Evolutionary conservation across 2,888 invertebrate genomes (phyloP).

Genomic region (Scelioninae gen. 1): DNA sequence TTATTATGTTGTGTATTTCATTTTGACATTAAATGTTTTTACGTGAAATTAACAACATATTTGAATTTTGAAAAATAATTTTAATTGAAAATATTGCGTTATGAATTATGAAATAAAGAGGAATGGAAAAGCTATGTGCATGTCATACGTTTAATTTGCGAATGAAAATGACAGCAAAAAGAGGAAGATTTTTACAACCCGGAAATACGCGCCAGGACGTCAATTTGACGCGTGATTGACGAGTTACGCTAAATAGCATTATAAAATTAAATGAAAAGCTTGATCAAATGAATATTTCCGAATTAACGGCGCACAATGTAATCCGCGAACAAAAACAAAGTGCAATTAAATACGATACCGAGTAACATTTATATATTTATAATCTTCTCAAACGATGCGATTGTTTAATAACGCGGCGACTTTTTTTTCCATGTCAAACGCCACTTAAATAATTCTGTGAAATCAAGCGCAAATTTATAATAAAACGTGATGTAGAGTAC

Average conservation of each 20-base stretch:
- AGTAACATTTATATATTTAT: conserved; percentile 40
- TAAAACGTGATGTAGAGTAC: not conserved
- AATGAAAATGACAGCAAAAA: conserved; percentile 14
- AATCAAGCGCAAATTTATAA: conserved; percentile 18
- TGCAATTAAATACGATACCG: conserved; percentile 44
- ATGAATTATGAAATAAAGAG: conserved; percentile 26
- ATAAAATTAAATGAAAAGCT: conserved; percentile 62
- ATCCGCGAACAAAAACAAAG: conserved; percentile 42
- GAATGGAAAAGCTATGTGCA: not conserved
- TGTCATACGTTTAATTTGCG: conserved; percentile 20
- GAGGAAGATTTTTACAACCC: conserved; percentile 12
- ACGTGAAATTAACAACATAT: not conserved
- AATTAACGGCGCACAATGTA: conserved; percentile 52
- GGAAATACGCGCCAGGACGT: conserved; percentile 21
- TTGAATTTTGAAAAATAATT: conserved; percentile 2
- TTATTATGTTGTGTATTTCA: not conserved
- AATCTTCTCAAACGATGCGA: conserved; percentile 22
- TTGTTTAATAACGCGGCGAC: conserved; percentile 20
- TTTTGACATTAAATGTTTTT: not conserved
- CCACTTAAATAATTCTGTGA: conserved; percentile 24
- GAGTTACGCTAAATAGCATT: conserved; percentile 57
- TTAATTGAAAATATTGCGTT: not conserved
- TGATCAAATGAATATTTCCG: conserved; percentile 49
- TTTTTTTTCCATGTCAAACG: conserved; percentile 13
- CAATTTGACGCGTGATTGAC: conserved; percentile 57